A percentile compares a stretch with the other conserved stretches of the same genome.
Conservation (phyloP, 2,797 vertebrate species). For the Philypnodon macrostomus region DNA sequence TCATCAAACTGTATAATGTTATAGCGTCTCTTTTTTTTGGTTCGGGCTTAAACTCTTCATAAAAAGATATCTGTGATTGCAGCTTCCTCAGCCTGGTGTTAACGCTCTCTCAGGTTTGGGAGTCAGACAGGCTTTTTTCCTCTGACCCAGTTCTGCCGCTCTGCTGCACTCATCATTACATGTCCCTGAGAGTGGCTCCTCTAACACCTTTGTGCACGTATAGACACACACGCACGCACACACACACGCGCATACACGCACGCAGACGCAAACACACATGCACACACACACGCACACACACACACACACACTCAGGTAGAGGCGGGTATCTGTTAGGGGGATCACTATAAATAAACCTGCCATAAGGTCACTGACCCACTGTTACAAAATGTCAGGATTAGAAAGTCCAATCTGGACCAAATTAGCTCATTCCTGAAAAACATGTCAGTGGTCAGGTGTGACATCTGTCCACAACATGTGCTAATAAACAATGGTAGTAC, state of each 20-base stretch:
- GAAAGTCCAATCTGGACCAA: neutral
- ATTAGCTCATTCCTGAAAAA: neutral
- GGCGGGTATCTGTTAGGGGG: no score
- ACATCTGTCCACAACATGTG: no score
- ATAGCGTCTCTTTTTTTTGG: neutral
- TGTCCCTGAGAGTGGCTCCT: conserved; percentile 59
- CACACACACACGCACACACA: conserved; percentile 11
- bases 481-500: no score
- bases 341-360: conserved; percentile 47
- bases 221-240: conserved; percentile 8
- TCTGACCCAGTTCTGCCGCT: conserved; percentile 72
- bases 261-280: conserved; percentile 10
- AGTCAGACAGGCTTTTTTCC: conserved; percentile 25
- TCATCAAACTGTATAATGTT: no score
- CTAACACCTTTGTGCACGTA: conserved; percentile 51
- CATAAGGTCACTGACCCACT: conserved; percentile 38
- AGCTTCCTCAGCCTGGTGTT: conserved; percentile 13
- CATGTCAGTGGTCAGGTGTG: no score
- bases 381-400: conserved; percentile 28
- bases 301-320: conserved; percentile 5
- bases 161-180: conserved; percentile 64
- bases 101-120: conserved; percentile 21
- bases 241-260: conserved; percentile 7
- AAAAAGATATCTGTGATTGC: conserved; percentile 2
- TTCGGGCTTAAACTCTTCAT: neutral